Evolutionary conservation across 1,140 invertebrate genomes (phyloP), one percentile per base, ranked within the genome.

Genomic region (Drosophila chauvacae): DNA sequence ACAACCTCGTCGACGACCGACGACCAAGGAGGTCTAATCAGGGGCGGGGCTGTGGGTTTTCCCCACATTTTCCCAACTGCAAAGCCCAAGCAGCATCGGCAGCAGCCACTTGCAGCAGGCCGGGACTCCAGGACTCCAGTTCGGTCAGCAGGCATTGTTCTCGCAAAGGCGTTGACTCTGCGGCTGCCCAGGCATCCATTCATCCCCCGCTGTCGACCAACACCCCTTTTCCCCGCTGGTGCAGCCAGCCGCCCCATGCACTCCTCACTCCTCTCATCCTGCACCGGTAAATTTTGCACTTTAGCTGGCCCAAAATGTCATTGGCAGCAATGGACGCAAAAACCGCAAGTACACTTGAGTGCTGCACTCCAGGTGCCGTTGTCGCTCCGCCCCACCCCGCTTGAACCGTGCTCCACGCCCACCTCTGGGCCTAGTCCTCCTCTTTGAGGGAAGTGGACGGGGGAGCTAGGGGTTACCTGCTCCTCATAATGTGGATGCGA

Each of bases 281-380:
- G 80, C 77, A 87, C 68, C 85, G 85, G 85, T 90, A 90, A 90
- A 90, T 90, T 90, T 90, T 90, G 85, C 85, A 90, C 85, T 90
- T 81, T 90, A 85, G 86, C 85, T 80, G 79, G 86, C 75, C 74
- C 69, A 79, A 90, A 90, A 90, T 90, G 85, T 90, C 85, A 90
- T 90, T 90, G 85, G 86, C 85, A 90, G 85, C 78, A 78, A 78
- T 85, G 85, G 86, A 85, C 78, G 85, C 86, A 90, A 90, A 90
- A 90, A 90, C 85, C 85, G 85, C 85, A 90, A 90, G 85, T 90
- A 90, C 85, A 90, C 85, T 90, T 90, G 85, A 90, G 85, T 90
- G 85, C 78, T 79, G 85, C 86, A 88, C 85, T 88, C 86, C 85
- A 90, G 85, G 81, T 90, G 85, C 81, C 78, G 84, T 84, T 87